phyloP scores from a whole-genome alignment of 2,113 vertebrate species.

The Psilopsiagon aurifrons region DNA sequence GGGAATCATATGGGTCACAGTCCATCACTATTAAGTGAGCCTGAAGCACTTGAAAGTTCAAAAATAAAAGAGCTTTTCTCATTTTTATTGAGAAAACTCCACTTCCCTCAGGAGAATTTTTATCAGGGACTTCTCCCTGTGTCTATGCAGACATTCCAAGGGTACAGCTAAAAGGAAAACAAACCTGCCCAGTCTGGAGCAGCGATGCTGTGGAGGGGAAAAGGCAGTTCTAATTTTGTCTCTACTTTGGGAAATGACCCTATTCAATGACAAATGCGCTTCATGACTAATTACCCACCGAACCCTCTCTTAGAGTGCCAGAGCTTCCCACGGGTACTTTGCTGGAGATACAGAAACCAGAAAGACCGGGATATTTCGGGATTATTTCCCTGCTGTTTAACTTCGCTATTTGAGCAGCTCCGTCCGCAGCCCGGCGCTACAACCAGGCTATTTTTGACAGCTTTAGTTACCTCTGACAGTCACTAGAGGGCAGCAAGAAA shows the following conservation, averaged over 20 bases:
- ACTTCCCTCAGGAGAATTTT: neutral
- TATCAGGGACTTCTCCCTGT: fast-evolving
- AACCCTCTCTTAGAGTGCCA: neutral
- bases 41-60: neutral
- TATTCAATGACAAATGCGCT: fast-evolving
- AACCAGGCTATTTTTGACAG: fast-evolving
- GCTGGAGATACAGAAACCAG: neutral
- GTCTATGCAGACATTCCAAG: neutral
- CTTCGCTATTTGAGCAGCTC: fast-evolving
- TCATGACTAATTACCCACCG: neutral
- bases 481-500: constrained; percentile 72
- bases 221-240: neutral
- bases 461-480: fast-evolving
- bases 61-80: neutral
- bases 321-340: neutral
- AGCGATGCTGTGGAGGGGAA: fast-evolving
- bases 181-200: neutral
- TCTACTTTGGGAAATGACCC: neutral
- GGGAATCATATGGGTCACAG: fast-evolving
- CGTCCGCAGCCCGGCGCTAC: fast-evolving
- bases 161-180: neutral
- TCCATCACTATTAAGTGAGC: neutral
- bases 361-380: neutral
- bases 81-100: neutral
- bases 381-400: neutral